These are phyloP conservation scores for Lathamus discolor DNA, from an alignment of 2,113 vertebrate genomes.

Conservation along the genomic window DNA sequence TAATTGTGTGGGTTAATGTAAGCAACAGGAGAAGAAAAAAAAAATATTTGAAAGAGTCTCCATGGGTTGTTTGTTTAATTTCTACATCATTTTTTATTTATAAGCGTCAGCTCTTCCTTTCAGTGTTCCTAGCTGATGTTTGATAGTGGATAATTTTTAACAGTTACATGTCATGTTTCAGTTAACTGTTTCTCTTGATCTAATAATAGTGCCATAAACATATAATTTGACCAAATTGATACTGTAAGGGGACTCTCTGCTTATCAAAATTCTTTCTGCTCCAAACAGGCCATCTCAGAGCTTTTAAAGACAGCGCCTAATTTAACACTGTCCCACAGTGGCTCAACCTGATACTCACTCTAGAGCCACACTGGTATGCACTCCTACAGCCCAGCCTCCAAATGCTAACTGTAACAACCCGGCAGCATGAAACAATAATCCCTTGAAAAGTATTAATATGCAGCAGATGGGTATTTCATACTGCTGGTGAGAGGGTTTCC, in stretches of 20 bases:
- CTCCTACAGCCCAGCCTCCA: neutral
- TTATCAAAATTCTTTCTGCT: slow-evolving; percentile 58
- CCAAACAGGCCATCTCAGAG: neutral
- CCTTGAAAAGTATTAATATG: slow-evolving; percentile 12
- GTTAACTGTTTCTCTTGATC: slow-evolving; percentile 49
- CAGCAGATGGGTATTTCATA: slow-evolving; percentile 46
- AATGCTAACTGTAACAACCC: neutral
- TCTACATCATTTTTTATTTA: slow-evolving; percentile 76
- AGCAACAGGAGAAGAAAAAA: neutral
- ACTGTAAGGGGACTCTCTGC: slow-evolving; percentile 23
- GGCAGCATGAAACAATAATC: slow-evolving; percentile 53
- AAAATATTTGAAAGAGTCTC: slow-evolving; percentile 53
- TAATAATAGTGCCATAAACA: slow-evolving; percentile 56
- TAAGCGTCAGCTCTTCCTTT: slow-evolving; percentile 55
- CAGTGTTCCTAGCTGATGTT: slow-evolving; percentile 48
- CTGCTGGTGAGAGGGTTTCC: slow-evolving; percentile 34
- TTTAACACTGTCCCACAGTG: neutral
- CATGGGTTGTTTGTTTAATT: slow-evolving; percentile 72
- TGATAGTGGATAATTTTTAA: slow-evolving; percentile 68
- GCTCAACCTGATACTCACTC: slow-evolving; percentile 33
- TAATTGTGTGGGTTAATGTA: slow-evolving; percentile 71
- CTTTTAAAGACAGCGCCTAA: slow-evolving; percentile 19
- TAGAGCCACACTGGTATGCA: neutral
- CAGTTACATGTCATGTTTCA: slow-evolving; percentile 66
- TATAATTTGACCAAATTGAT: slow-evolving; percentile 63